A percentile compares a stretch with the other conserved stretches of the same genome.
Evolutionary conservation across 2,888 invertebrate genomes (phyloP).

Genomic region (Elmis aenea): DNA sequence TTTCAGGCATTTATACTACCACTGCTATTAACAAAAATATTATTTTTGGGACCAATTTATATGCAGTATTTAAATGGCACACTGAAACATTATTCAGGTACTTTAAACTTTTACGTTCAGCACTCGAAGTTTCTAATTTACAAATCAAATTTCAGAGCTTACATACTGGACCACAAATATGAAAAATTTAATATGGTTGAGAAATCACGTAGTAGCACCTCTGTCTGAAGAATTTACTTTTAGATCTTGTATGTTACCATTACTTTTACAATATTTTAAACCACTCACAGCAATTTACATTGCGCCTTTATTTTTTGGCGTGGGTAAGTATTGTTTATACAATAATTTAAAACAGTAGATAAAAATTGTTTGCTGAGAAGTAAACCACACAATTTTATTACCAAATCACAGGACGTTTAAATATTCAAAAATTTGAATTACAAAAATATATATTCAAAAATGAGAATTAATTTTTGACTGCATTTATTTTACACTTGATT

Average conservation of each 20-base stretch:
- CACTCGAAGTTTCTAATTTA: too few relatives aligned
- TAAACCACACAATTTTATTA: too few relatives aligned
- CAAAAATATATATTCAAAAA: too few relatives aligned
- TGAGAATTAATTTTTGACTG: too few relatives aligned
- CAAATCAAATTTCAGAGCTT: conserved; percentile 35
- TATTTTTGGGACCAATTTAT: conserved; percentile 79
- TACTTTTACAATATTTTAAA: conserved; percentile 76
- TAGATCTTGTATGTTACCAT: conserved; percentile 90
- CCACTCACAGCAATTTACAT: conserved; percentile 73
- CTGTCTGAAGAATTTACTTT: conserved; percentile 94
- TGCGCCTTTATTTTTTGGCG: conserved; percentile 88
- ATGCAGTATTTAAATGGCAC: conserved; percentile 67
- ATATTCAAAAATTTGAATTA: too few relatives aligned
- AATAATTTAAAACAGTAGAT: background rate
- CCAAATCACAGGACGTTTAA: too few relatives aligned
- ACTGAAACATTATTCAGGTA: conserved; percentile 65
- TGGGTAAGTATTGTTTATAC: conserved; percentile 64
- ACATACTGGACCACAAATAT: conserved; percentile 62
- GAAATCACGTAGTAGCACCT: conserved; percentile 88
- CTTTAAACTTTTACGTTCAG: too few relatives aligned
- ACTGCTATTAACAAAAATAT: conserved; percentile 68
- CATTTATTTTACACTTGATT: too few relatives aligned
- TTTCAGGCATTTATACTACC: conserved; percentile 70
- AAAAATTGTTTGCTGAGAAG: background rate
- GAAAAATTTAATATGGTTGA: conserved; percentile 75